Percentiles rank a stretch among this genome's conserved stretches.
Evolutionary conservation across 2,888 invertebrate species (phyloP).

Genomic region (Tanypteryx hageni): DNA sequence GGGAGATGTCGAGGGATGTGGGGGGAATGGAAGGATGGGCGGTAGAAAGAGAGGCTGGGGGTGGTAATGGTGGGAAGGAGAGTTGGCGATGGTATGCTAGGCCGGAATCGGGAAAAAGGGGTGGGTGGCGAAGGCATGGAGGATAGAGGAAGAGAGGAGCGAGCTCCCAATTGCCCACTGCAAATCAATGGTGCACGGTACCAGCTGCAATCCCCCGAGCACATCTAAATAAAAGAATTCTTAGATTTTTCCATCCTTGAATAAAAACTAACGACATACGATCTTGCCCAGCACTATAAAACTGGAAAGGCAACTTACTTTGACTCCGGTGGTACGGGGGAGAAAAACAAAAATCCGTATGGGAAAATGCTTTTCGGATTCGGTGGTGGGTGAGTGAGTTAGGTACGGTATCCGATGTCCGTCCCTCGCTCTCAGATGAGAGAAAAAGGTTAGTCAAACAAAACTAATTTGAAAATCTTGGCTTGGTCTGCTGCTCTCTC

Average conservation of each 20-base stretch:
- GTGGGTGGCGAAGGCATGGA: neutral
- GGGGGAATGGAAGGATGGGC: too few species aligned
- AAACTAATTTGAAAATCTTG: neutral
- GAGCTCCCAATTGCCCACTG: neutral
- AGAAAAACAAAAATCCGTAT: neutral
- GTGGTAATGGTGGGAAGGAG: too few species aligned
- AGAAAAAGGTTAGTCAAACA: neutral
- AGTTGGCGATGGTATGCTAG: neutral
- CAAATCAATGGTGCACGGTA: slow-evolving; percentile 3
- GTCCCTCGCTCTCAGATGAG: neutral
- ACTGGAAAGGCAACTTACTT: slow-evolving; percentile 7
- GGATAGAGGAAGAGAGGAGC: neutral
- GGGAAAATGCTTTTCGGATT: slow-evolving; percentile 2
- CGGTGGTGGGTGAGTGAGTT: neutral
- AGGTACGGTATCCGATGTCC: neutral
- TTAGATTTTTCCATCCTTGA: neutral
- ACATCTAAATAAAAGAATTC: slow-evolving; percentile 15
- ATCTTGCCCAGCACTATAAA: neutral
- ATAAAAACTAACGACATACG: slow-evolving; percentile 22
- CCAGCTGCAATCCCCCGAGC: slow-evolving; percentile 22
- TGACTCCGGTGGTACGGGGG: neutral
- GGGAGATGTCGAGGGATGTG: neutral
- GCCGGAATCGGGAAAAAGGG: neutral
- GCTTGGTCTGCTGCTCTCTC: neutral
- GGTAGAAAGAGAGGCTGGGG: too few species aligned